Conservation (phyloP, 2,888 invertebrate genomes). For the Hipparchia sbordonii region DNA sequence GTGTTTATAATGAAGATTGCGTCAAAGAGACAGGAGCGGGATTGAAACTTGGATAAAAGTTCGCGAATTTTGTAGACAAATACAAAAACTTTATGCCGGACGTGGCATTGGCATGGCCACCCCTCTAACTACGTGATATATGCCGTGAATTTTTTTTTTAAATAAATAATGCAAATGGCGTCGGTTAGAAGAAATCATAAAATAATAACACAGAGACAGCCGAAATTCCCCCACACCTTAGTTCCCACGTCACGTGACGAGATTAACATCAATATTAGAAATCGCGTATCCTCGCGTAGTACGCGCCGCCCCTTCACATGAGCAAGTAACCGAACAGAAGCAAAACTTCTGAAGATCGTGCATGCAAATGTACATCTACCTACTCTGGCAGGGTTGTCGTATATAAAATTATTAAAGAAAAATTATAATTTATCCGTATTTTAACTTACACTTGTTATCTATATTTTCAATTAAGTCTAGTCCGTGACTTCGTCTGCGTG, state of each 20-base stretch:
- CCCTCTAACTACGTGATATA: not conserved
- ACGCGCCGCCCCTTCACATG: constrained; percentile 1
- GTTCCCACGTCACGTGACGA: constrained; percentile 26
- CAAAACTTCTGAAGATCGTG: too few relatives aligned
- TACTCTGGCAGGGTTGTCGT: too few relatives aligned
- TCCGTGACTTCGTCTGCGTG: too few relatives aligned
- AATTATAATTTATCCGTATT: too few relatives aligned
- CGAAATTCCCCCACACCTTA: not conserved
- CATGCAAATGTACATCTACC: too few relatives aligned
- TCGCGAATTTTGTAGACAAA: too few relatives aligned
- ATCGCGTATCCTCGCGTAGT: constrained; percentile 21
- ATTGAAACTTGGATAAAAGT: too few relatives aligned
- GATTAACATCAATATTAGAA: constrained; percentile 39
- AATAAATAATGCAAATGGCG: constrained; percentile 10
- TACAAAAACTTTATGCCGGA: too few relatives aligned
- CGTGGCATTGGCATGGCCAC: too few relatives aligned
- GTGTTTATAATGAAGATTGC: not conserved
- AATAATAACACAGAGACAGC: not conserved
- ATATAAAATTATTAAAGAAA: too few relatives aligned
- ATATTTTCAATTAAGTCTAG: too few relatives aligned
- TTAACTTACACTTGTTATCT: too few relatives aligned
- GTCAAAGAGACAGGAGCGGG: not conserved
- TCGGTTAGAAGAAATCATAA: constrained; percentile 2
- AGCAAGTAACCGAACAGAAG: not conserved
- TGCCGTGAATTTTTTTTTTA: not conserved